These are phyloP conservation scores for Heliconius himera DNA, from an alignment of 1,140 invertebrate species.

Conservation along the genomic window DNA sequence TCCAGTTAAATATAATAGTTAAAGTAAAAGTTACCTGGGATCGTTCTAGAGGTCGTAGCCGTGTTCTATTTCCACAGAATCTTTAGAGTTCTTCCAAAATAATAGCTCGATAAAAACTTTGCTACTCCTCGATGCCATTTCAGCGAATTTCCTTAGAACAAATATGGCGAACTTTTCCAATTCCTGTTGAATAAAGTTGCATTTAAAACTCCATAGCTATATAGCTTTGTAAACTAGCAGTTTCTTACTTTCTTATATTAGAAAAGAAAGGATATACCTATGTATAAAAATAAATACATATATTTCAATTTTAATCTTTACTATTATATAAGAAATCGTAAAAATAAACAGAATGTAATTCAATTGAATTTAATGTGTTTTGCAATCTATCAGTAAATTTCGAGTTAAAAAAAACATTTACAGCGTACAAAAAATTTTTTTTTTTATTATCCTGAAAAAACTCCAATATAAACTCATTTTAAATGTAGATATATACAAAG, in stretches of 20 bases:
- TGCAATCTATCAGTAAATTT: too few species aligned
- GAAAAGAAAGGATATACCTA: too few species aligned
- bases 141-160: conserved; percentile 90
- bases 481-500: neutral
- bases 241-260: too few species aligned
- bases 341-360: too few species aligned
- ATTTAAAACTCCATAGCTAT: neutral
- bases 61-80: conserved; percentile 92
- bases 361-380: too few species aligned
- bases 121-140: conserved; percentile 89
- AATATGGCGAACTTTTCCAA: conserved; percentile 90
- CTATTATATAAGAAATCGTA: too few species aligned
- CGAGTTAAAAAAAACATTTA: too few species aligned
- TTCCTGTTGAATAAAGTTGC: conserved; percentile 83
- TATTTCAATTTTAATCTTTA: too few species aligned
- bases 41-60: conserved; percentile 89
- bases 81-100: conserved; percentile 94
- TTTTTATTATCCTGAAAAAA: neutral
- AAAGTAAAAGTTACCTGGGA: conserved; percentile 81
- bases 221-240: neutral
- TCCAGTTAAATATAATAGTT: neutral
- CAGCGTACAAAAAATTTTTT: neutral
- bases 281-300: too few species aligned
- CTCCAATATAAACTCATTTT: neutral
- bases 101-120: conserved; percentile 95